A percentile compares a stretch with the other conserved stretches of the same genome.
phyloP scores from a whole-genome alignment of 2,113 vertebrate species.

The Sceloporus undulatus region DNA sequence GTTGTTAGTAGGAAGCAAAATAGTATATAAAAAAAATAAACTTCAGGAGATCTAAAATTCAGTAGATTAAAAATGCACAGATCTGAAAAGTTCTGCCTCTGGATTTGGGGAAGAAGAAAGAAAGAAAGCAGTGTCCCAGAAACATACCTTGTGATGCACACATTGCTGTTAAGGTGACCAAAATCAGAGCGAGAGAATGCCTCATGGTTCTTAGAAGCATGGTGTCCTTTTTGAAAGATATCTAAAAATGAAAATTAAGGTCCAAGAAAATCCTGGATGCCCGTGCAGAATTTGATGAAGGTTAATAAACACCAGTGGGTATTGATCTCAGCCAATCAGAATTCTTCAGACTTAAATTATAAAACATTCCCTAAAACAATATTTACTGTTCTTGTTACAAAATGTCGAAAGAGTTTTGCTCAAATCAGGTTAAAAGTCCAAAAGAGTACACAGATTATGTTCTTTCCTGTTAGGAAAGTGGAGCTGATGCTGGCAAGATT shows the following conservation, averaged over 20 bases:
- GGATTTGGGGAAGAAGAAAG: conserved; percentile 18
- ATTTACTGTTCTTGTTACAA: background rate
- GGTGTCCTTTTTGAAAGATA: background rate
- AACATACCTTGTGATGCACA: background rate
- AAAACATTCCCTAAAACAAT: background rate
- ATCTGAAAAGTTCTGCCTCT: background rate
- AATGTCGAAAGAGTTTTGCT: background rate
- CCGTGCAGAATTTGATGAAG: background rate
- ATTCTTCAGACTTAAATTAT: background rate
- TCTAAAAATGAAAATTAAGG: background rate
- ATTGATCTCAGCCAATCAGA: background rate
- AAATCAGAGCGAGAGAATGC: conserved; percentile 4
- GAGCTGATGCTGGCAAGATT: background rate
- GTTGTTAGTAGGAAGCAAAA: background rate
- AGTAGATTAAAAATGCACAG: background rate
- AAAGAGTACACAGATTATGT: background rate
- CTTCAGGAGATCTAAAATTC: background rate
- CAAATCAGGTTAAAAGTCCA: background rate
- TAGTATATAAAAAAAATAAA: background rate
- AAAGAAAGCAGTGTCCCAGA: conserved; percentile 16
- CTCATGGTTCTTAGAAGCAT: background rate
- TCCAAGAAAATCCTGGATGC: background rate
- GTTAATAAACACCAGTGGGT: background rate
- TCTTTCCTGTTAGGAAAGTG: background rate
- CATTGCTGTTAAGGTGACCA: background rate